These are phyloP conservation scores for Myodes glareolus DNA, from an alignment of 2,113 vertebrate species.

Conservation along the genomic window DNA sequence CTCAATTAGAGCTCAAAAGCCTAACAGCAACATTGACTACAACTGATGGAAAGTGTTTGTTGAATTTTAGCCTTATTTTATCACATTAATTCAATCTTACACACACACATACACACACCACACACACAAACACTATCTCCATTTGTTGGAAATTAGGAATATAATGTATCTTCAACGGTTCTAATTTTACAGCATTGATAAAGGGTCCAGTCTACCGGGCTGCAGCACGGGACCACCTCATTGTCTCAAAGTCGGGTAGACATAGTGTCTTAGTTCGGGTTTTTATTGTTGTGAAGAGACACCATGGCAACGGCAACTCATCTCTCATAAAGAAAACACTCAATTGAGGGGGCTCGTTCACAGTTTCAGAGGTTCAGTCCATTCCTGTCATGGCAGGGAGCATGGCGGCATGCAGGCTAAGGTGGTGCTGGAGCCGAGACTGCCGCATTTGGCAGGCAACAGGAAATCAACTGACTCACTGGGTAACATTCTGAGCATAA, in stretches of 20 bases:
- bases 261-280: neutral
- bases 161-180: neutral
- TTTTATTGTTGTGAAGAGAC: neutral
- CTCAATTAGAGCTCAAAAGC: slow-evolving; percentile 45
- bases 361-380: neutral
- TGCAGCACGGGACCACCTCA: neutral
- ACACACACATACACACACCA: neutral
- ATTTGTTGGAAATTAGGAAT: neutral
- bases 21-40: slow-evolving; percentile 12
- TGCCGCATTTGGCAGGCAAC: neutral
- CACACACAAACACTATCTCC: neutral
- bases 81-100: neutral
- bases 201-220: neutral
- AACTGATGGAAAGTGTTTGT: slow-evolving; percentile 10
- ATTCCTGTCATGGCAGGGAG: neutral
- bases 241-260: slow-evolving; percentile 49
- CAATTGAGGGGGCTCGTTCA: neutral
- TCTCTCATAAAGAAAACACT: neutral
- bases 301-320: neutral
- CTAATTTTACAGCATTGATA: neutral
- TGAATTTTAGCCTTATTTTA: slow-evolving; percentile 30
- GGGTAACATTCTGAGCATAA: neutral
- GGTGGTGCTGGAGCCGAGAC: neutral
- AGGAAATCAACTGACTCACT: neutral
- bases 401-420: neutral